Conservation (phyloP, 2,797 vertebrate genomes). For the Microhierax caerulescens region DNA sequence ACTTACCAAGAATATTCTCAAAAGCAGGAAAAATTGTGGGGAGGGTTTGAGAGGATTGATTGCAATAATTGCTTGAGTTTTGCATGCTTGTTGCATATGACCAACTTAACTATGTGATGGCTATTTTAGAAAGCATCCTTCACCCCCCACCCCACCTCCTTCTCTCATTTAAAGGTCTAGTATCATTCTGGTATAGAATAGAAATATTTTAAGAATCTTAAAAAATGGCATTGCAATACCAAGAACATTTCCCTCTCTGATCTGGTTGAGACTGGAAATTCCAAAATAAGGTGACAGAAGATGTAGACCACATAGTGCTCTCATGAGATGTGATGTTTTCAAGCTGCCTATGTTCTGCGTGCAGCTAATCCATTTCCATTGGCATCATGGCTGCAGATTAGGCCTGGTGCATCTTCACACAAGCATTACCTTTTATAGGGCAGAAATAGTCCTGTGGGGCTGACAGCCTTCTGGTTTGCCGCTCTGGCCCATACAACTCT, state of each 20-base stretch:
- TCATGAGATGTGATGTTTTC: not conserved
- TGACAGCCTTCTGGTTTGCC: not conserved
- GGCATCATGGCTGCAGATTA: not conserved
- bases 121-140: not conserved
- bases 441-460: not conserved
- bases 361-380: not conserved
- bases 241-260: not conserved
- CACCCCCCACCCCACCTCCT: fast-evolving
- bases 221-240: not conserved
- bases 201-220: not conserved
- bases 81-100: not conserved
- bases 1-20: not conserved
- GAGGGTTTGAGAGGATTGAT: not conserved
- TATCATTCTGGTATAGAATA: not conserved
- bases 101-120: not conserved
- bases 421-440: fast-evolving
- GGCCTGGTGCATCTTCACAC: not conserved
- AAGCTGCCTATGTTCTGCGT: not conserved
- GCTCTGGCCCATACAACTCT: not conserved
- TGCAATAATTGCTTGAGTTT: not conserved
- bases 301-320: not conserved
- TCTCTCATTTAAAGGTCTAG: not conserved
- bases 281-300: not conserved
- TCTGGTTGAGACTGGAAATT: not conserved
- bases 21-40: not conserved